Conservation (phyloP, 2,113 vertebrate genomes). For the Glareola pratincola region DNA sequence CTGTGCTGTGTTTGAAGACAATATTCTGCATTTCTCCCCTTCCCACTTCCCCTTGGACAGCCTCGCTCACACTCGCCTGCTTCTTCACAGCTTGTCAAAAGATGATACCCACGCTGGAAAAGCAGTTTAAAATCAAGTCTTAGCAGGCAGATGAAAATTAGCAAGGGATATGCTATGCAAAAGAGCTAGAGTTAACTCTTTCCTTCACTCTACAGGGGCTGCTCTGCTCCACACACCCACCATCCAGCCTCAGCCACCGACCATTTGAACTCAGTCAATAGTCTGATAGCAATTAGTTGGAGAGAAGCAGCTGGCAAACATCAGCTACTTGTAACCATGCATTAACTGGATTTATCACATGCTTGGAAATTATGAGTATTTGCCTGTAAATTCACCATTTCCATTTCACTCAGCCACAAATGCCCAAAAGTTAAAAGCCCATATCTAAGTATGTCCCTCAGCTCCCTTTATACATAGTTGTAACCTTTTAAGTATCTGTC, state of each 20-base stretch:
- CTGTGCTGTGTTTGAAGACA: neutral
- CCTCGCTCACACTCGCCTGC: neutral
- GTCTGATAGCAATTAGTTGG: neutral
- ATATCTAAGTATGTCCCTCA: neutral
- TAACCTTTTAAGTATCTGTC: neutral
- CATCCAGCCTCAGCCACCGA: neutral
- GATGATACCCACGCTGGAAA: neutral
- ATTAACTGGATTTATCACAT: neutral
- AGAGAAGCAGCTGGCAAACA: neutral
- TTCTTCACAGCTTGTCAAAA: constrained; percentile 39
- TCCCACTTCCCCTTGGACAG: neutral
- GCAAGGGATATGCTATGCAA: neutral
- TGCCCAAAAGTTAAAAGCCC: neutral
- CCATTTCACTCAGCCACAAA: neutral
- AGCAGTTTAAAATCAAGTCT: neutral
- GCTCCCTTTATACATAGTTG: neutral
- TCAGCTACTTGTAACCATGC: neutral
- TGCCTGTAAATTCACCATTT: neutral
- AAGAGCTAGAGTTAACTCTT: constrained; percentile 12
- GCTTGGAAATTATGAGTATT: neutral
- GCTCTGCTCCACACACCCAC: neutral
- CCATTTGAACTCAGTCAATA: neutral
- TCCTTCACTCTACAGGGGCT: neutral
- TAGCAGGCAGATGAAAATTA: neutral
- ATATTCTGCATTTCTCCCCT: neutral